Conservation (phyloP, 2,797 vertebrate genomes). For the Labroides dimidiatus region DNA sequence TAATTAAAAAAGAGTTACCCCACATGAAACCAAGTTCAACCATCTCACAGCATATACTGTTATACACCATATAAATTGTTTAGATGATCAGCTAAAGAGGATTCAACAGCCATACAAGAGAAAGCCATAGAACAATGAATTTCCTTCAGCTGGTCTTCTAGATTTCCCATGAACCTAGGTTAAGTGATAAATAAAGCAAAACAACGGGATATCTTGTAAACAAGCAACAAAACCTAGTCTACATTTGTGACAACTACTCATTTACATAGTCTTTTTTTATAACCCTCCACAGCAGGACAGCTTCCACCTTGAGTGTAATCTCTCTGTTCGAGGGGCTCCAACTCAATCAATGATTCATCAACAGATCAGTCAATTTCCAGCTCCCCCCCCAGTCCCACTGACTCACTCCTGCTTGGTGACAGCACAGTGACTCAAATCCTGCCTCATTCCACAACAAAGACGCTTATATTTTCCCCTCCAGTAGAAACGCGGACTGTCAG, state of each 20-base stretch:
- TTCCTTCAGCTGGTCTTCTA: not conserved
- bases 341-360: slow-evolving; percentile 70
- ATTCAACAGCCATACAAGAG: too few relatives aligned
- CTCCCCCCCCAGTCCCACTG: slow-evolving; percentile 7
- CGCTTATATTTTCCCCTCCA: not conserved
- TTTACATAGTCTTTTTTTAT: slow-evolving; percentile 1
- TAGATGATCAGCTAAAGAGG: too few relatives aligned
- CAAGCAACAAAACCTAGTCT: not conserved
- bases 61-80: too few relatives aligned
- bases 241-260: not conserved
- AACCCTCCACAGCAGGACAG: not conserved
- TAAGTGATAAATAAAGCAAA: not conserved
- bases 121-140: too few relatives aligned
- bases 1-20: too few relatives aligned
- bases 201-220: not conserved
- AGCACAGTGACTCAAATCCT: slow-evolving; percentile 52
- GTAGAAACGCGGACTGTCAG: not conserved
- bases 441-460: slow-evolving; percentile 30
- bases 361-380: slow-evolving; percentile 32
- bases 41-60: too few relatives aligned
- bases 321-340: slow-evolving; percentile 22
- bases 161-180: not conserved
- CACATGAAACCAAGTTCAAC: too few relatives aligned
- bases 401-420: slow-evolving; percentile 62
- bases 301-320: slow-evolving; percentile 19